Percentiles rank a stretch among this genome's conserved stretches.
Evolutionary conservation across 2,113 vertebrate species (phyloP).

Genomic region (human): GRCh38 chr3:173968001-173968500

Average conservation of each 20-base stretch:
- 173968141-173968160: background rate
- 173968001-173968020: background rate
- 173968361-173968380: background rate
- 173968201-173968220: background rate
- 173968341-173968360: slow-evolving; percentile 8
- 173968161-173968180: background rate
- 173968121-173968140: background rate
- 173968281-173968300: slow-evolving; percentile 29
- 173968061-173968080: background rate
- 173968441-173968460: background rate
- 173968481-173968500: background rate
- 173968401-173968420: background rate
- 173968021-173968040: background rate
- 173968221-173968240: background rate
- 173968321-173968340: background rate
- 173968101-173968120: background rate
- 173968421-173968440: background rate
- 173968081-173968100: background rate
- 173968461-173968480: background rate
- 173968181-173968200: background rate
- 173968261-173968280: background rate
- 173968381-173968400: background rate
- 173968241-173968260: background rate
- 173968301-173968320: background rate
- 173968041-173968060: background rate